Evolutionary conservation across 2,888 invertebrate species (phyloP).

Genomic region (Andricus curvator): DNA sequence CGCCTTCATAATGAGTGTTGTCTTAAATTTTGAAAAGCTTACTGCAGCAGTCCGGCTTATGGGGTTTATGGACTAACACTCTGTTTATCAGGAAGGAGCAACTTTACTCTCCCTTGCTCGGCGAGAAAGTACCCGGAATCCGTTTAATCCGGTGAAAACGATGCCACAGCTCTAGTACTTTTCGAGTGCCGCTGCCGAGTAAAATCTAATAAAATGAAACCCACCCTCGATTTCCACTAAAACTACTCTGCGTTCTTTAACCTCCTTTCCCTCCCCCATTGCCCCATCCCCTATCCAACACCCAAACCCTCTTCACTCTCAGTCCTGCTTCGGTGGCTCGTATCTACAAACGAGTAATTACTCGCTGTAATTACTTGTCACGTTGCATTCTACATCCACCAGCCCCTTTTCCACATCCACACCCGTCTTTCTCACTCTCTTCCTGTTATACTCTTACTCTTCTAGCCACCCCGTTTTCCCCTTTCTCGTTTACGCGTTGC

Average conservation of each 20-base stretch:
- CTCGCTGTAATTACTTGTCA: conserved; percentile 40
- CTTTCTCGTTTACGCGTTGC: conserved; percentile 26
- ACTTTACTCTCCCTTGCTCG: not conserved
- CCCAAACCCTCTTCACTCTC: conserved; percentile 9
- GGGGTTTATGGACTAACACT: conserved; percentile 31
- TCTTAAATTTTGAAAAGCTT: conserved; percentile 14
- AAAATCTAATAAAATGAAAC: conserved; percentile 37
- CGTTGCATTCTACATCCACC: conserved; percentile 32
- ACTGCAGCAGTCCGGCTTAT: conserved; percentile 8
- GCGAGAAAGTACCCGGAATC: conserved; percentile 20
- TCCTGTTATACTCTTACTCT: conserved; percentile 8
- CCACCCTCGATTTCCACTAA: conserved; percentile 23
- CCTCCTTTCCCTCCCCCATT: not conserved
- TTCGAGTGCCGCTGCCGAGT: conserved; percentile 17
- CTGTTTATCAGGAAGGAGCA: conserved; percentile 26
- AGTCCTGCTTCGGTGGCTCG: conserved; percentile 35
- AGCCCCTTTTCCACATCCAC: conserved; percentile 23
- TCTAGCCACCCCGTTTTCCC: not conserved
- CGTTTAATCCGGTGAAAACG: conserved; percentile 39
- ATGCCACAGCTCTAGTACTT: conserved; percentile 31
- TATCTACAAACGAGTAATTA: conserved; percentile 38
- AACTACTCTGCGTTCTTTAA: conserved; percentile 26
- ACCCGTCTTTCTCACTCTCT: not conserved
- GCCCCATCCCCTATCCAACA: not conserved
- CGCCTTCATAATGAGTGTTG: not conserved